These are phyloP conservation scores for Chloroceryle amazona DNA, from an alignment of 2,797 vertebrate genomes.

Conservation along the genomic window DNA sequence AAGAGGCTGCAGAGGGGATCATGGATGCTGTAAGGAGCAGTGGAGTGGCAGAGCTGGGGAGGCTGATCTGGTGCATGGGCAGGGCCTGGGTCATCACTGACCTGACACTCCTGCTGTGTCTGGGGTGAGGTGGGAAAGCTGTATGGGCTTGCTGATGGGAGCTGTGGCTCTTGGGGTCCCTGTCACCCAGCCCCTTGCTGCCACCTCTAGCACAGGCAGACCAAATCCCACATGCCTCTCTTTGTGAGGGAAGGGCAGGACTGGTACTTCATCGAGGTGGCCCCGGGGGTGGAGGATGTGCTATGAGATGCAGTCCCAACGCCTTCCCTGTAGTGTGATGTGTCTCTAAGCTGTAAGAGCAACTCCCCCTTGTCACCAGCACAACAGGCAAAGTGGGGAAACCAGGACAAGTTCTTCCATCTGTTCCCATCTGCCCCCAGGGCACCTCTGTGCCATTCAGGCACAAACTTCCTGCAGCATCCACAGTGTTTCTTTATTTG, in stretches of 20 bases:
- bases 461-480: neutral
- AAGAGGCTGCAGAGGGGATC: neutral
- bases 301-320: neutral
- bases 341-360: neutral
- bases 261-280: rapidly evolving
- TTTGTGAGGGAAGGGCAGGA: rapidly evolving
- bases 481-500: neutral
- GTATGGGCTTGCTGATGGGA: neutral
- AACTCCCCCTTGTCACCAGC: rapidly evolving
- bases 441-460: neutral
- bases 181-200: neutral
- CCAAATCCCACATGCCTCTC: neutral
- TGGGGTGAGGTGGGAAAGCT: neutral
- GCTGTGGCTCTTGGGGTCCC: neutral
- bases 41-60: neutral
- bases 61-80: neutral
- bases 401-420: neutral
- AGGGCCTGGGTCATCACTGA: neutral
- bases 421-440: neutral
- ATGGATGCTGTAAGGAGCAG: neutral
- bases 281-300: neutral
- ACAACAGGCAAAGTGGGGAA: neutral
- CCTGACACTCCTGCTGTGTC: neutral
- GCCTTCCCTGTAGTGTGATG: rapidly evolving
- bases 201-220: neutral